Conservation (phyloP, 2,797 vertebrate genomes). For the Diglossa cyanea region DNA sequence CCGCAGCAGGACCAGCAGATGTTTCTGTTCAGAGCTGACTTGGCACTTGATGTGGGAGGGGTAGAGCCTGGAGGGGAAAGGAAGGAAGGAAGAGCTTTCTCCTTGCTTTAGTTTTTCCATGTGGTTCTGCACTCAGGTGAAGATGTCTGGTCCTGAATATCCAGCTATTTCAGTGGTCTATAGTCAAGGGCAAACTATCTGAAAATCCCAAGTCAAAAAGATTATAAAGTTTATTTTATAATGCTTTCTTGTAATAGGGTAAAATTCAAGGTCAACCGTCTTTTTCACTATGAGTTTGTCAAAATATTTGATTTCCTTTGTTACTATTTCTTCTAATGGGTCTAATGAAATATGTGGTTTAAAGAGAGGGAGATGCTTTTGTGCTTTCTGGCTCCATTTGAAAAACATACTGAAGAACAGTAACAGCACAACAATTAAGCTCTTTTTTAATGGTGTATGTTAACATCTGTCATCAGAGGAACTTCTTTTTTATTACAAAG, state of each 20-base stretch:
- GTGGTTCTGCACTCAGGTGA: not conserved
- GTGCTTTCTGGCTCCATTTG: not conserved
- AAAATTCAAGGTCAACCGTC: not conserved
- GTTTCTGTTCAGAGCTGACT: not conserved
- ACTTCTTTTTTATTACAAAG: not conserved
- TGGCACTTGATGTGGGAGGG: fast-evolving
- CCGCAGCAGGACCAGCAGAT: fast-evolving
- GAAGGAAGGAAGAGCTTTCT: not conserved
- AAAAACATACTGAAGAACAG: not conserved
- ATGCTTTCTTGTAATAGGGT: not conserved
- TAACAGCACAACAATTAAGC: not conserved
- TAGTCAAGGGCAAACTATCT: not conserved
- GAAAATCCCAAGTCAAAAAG: not conserved
- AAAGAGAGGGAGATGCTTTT: not conserved
- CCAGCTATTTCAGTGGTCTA: fast-evolving
- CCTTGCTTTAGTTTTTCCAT: not conserved
- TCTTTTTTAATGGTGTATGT: not conserved
- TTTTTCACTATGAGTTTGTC: not conserved
- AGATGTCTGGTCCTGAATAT: not conserved
- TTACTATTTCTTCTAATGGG: not conserved
- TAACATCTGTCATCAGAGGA: not conserved
- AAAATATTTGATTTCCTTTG: not conserved
- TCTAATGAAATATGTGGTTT: not conserved
- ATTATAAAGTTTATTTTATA: not conserved
- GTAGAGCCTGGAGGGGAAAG: not conserved